A percentile compares a stretch with the other conserved stretches of the same genome.
phyloP scores from a whole-genome alignment of 2,888 invertebrate species.

The Limnephilus auricula region DNA sequence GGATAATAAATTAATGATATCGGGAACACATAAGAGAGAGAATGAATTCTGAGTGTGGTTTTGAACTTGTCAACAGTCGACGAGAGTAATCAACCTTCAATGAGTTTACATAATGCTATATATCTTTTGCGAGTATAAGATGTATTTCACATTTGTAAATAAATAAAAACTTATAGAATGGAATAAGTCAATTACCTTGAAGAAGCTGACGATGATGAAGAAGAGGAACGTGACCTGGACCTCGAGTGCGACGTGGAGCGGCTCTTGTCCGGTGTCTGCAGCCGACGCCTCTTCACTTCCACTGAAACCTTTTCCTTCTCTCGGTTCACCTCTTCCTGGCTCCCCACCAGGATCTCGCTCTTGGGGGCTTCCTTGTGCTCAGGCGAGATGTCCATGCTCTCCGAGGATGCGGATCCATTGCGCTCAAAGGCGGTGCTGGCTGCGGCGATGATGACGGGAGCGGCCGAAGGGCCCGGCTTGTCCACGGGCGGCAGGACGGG shows the following conservation, averaged over 20 bases:
- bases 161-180: neutral
- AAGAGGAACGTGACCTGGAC: constrained; percentile 71
- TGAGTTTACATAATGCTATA: no score
- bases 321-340: constrained; percentile 71
- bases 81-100: no score
- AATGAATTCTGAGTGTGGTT: no score
- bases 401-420: constrained; percentile 60
- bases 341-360: constrained; percentile 68
- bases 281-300: constrained; percentile 69
- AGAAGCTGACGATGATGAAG: constrained; percentile 63
- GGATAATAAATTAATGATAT: no score
- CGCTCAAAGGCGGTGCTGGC: constrained; percentile 40
- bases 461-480: constrained; percentile 51
- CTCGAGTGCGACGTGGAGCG: constrained; percentile 71
- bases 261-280: constrained; percentile 69
- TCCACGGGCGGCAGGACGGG: constrained; percentile 22
- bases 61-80: no score
- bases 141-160: no score
- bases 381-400: constrained; percentile 66
- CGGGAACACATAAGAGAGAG: no score
- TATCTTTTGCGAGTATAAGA: no score
- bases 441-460: constrained; percentile 17
- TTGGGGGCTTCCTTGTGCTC: constrained; percentile 61
- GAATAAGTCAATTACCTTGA: constrained; percentile 55
- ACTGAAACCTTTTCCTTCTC: constrained; percentile 67